Conservation (phyloP, 2,888 invertebrate genomes). For the Aspidiotus destructor region DNA sequence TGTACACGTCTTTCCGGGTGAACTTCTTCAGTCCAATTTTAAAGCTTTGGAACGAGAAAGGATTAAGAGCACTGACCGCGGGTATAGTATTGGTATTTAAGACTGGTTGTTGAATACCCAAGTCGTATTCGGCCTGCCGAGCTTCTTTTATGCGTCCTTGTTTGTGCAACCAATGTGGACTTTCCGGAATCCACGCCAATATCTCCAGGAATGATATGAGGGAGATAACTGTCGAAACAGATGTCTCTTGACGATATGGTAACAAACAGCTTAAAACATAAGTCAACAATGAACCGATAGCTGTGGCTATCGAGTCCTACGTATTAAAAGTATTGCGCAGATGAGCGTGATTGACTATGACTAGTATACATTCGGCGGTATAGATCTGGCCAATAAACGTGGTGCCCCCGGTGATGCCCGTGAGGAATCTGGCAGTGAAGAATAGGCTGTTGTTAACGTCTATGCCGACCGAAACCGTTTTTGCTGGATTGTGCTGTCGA, state of each 20-base stretch:
- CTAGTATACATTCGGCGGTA: conserved; percentile 41
- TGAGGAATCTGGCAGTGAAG: conserved; percentile 40
- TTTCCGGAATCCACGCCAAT: conserved; percentile 46
- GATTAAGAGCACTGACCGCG: too few species aligned
- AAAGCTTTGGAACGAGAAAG: neutral
- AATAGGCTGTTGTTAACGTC: neutral
- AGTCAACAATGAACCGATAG: conserved; percentile 38
- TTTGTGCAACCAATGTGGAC: conserved; percentile 49
- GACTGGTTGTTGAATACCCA: conserved; percentile 36
- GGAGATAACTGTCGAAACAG: conserved; percentile 41
- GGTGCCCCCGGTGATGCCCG: conserved; percentile 44
- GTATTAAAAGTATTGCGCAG: conserved; percentile 13
- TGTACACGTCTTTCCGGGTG: conserved; percentile 40
- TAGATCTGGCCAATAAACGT: conserved; percentile 50
- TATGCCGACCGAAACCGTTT: neutral
- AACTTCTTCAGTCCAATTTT: conserved; percentile 5
- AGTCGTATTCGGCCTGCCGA: conserved; percentile 38
- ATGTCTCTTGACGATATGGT: conserved; percentile 40
- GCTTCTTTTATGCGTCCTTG: conserved; percentile 46
- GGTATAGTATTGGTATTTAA: neutral
- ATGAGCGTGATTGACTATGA: conserved; percentile 22
- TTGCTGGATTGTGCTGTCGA: too few species aligned
- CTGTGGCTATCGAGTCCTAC: neutral
- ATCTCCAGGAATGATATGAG: conserved; percentile 43
- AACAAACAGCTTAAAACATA: conserved; percentile 47